phyloP scores from a whole-genome alignment of 2,888 invertebrate genomes.

The Pseudanteris insignis region DNA sequence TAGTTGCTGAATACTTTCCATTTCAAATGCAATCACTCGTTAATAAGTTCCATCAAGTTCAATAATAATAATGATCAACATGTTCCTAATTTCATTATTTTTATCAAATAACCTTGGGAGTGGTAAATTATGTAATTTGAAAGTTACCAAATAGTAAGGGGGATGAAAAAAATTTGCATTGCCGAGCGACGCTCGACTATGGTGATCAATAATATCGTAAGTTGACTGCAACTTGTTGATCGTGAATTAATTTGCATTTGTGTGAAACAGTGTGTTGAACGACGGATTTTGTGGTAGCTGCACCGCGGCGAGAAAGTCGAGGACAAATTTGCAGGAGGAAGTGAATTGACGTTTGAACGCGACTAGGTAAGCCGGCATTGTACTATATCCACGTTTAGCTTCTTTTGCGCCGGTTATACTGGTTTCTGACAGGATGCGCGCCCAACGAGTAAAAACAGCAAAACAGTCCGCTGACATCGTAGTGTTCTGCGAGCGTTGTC shows the following conservation, averaged over 20 bases:
- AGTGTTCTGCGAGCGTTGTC: slow-evolving; percentile 6
- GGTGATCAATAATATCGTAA: not conserved
- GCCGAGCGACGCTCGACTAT: too few relatives aligned
- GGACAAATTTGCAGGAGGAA: slow-evolving; percentile 11
- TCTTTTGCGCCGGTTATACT: slow-evolving; percentile 37
- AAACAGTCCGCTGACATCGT: slow-evolving; percentile 32
- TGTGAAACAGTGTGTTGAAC: slow-evolving; percentile 15
- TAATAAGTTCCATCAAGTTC: too few relatives aligned
- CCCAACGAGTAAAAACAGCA: slow-evolving; percentile 32
- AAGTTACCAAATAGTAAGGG: too few relatives aligned
- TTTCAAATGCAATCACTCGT: too few relatives aligned
- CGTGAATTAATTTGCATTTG: slow-evolving; percentile 6
- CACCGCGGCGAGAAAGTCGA: not conserved
- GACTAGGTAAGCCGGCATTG: slow-evolving; percentile 28
- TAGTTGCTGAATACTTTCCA: too few relatives aligned
- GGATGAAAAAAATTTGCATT: too few relatives aligned
- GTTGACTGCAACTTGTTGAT: slow-evolving; percentile 5
- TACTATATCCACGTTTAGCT: slow-evolving; percentile 23
- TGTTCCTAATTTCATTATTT: too few relatives aligned
- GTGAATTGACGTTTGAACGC: slow-evolving; percentile 15
- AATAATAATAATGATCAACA: too few relatives aligned
- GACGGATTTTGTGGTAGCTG: slow-evolving; percentile 5
- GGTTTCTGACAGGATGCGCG: slow-evolving; percentile 37
- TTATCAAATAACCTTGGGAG: too few relatives aligned
- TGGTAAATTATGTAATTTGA: too few relatives aligned